These are phyloP conservation scores for Lutjanus erythropterus DNA, from an alignment of 2,113 vertebrate species.

Conservation along the genomic window DNA sequence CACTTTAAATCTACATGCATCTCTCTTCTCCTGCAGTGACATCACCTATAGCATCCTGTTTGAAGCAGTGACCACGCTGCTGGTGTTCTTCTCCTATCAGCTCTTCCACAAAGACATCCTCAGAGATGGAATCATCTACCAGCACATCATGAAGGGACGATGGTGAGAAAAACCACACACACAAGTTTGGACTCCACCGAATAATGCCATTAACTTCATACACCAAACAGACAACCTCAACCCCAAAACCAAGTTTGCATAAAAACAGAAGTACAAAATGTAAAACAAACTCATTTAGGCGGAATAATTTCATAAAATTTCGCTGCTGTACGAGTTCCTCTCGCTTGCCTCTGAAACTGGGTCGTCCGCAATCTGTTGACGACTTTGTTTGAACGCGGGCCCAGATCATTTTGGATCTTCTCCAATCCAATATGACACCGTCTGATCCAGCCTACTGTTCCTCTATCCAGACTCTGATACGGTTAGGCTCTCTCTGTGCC, in stretches of 20 bases:
- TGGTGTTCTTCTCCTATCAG: constrained; percentile 96
- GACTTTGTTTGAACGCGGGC: constrained; percentile 22
- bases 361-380: constrained; percentile 40
- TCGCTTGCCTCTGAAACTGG: constrained; percentile 3
- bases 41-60: constrained; percentile 97
- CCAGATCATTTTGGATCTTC: constrained; percentile 19
- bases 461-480: constrained; percentile 13
- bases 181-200: background rate
- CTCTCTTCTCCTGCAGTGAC: constrained; percentile 84
- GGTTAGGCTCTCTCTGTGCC: constrained; percentile 12
- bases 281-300: background rate
- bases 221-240: background rate
- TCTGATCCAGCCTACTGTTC: constrained; percentile 17
- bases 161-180: constrained; percentile 86
- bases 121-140: constrained; percentile 90
- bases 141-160: constrained; percentile 92
- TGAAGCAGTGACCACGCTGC: constrained; percentile 93
- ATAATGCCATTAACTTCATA: background rate
- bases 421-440: constrained; percentile 15
- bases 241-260: background rate
- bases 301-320: background rate
- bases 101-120: constrained; percentile 96
- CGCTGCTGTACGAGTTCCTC: background rate
- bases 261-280: background rate
- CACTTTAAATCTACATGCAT: background rate